Evolutionary conservation across 2,888 invertebrate species (phyloP).

Genomic region (Arrhopalites spinosus): DNA sequence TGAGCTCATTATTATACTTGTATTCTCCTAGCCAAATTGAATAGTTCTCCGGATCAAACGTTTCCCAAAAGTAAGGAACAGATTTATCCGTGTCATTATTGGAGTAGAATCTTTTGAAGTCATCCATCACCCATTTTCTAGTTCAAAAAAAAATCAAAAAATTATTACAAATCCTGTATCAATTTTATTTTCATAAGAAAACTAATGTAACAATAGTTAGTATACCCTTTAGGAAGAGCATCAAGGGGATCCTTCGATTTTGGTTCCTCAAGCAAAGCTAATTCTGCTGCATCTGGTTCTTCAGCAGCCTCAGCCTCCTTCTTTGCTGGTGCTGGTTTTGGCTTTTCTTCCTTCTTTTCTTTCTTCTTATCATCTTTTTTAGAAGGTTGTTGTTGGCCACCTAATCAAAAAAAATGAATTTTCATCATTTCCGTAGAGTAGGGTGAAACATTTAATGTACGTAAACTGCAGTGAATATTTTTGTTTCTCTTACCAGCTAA

Average conservation of each 20-base stretch:
- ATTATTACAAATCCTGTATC: too few relatives aligned
- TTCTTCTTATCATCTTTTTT: conserved; percentile 59
- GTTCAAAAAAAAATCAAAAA: not conserved
- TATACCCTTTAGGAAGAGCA: conserved; percentile 85
- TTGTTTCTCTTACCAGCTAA: conserved; percentile 43
- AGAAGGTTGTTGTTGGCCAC: conserved; percentile 53
- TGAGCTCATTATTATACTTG: conserved; percentile 90
- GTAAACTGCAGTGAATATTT: too few relatives aligned
- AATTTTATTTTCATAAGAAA: too few relatives aligned
- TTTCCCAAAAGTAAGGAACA: conserved; percentile 97
- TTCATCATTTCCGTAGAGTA: too few relatives aligned
- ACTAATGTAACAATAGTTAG: too few relatives aligned
- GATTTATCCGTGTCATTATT: conserved; percentile 93
- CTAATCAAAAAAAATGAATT: conserved; percentile 31
- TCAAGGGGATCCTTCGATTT: conserved; percentile 92
- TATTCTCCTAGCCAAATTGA: conserved; percentile 98
- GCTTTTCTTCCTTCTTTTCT: conserved; percentile 58
- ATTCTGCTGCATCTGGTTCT: conserved; percentile 72
- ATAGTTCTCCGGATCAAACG: conserved; percentile 94
- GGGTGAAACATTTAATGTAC: too few relatives aligned
- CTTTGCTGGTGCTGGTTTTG: conserved; percentile 55
- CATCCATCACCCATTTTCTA: conserved; percentile 91
- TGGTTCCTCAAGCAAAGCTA: conserved; percentile 73
- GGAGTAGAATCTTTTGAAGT: conserved; percentile 95
- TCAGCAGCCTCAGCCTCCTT: conserved; percentile 63